Base-by-base conservation (phyloP, 2,888 invertebrate genomes). In the Drosophila paucipuncta region DNA sequence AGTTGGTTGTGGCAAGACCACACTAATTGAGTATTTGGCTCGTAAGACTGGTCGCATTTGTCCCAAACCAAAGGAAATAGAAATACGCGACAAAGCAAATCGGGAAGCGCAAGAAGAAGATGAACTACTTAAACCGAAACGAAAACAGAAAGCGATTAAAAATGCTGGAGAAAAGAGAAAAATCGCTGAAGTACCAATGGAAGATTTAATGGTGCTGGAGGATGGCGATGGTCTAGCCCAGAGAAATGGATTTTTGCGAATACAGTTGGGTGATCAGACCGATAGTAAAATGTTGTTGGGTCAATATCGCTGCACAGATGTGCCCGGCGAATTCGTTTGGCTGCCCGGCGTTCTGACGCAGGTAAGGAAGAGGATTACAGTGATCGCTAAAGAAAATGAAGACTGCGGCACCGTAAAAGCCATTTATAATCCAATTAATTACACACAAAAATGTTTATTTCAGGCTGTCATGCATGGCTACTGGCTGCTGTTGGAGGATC, bases 321-420 rank as follows among this genome's bases (percentile, higher is more conserved):
- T 99, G 58, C 99, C 99, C 0, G 99, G 99, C 18, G 98, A 99
- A 93, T 99, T 99, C 94, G 94, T 98, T 28, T 99, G 99, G 99
- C 95, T 97, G 83, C 97, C 99, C 2, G 99, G 99, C n/a, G 96
- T 98, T 59, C 94, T 99, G 64, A 98, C 98, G 5, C 97, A 95
- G 94, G 96, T 95, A 86, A 79, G 66, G 31, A 30, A 16, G 7
- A 22, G 11, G 7, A 52, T 39, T 18, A 16, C 7, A 4, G 13
- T 7, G 22, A 7, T 47, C 13, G 22, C 22, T 16, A 25, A 43
- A 11, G 22, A 22, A 13, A 22, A 22, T 43, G 5, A 22, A 11
- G 2, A 22, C 43, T 5, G 11, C 22, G 43, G n/a, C 11, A 43
- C 11, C 22, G 11, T 6, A 22, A 22, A 22, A 25, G 16, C 1